Evolutionary conservation across 1,140 invertebrate species (phyloP), one percentile per base, ranked within the genome.

Genomic region (Neodiprion lecontei): DNA sequence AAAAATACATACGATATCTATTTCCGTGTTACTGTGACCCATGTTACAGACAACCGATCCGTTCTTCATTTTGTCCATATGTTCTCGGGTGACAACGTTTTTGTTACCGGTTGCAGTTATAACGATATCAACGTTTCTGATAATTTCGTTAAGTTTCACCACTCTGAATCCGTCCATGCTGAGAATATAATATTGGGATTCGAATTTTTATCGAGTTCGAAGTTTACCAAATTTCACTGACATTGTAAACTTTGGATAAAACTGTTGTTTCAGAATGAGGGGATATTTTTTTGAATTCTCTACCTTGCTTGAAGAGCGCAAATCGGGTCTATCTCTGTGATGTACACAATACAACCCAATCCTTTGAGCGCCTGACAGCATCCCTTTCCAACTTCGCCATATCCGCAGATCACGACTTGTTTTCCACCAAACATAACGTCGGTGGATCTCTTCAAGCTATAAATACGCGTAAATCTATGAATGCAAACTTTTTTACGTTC

Each of bases 401-500:
- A 99, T 9, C 98, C 98, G 89, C 97, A 99, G 61, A 99, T 94
- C 0, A 98, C 93, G 1, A 98, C 95, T 89, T 98, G 97, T 86
- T 99, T 99, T 0, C 98, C 98, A 49, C 97, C 98, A 87, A 99
- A 98, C 98, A 99, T 99, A 3, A 99, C 92, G 86, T 99, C 98
- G 14, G 97, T 99, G 11, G 97, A 97, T 76, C 97, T 91, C 88
- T 99, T 99, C 71, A 99, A 90, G 82, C 96, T 97, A 87, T 48
- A 85, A 88, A 80, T 72, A 82, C 73, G 80, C 82, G 75, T 65
- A 17, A 65, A 65, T 65, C 61, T 4, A 17, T 14, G 7, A 65
- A 65, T 40, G 28, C 28, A 40, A 40, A 40, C 2, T 40, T 40
- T 40, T 40, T 40, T 40, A 40, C 28, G 1, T 40, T 40, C 2